phyloP scores from a whole-genome alignment of 2,888 invertebrate species.

The Bellardia pandia region DNA sequence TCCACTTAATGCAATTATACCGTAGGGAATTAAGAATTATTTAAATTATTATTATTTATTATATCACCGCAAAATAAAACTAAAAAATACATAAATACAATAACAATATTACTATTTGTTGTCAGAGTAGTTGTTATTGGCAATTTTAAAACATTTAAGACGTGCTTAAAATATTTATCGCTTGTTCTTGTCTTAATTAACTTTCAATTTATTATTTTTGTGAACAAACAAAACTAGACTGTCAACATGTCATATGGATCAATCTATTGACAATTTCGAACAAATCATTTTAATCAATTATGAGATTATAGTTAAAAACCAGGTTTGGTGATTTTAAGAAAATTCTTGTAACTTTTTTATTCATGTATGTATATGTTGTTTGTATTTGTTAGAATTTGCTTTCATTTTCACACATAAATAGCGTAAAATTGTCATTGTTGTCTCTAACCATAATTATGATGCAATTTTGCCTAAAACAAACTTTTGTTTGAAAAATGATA shows the following conservation, averaged over 20 bases:
- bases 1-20: not conserved
- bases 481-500: not conserved
- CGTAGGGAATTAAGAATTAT: not conserved
- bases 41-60: not conserved
- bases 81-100: not conserved
- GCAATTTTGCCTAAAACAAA: not conserved
- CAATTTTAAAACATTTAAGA: conserved; percentile 1
- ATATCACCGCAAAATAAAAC: not conserved
- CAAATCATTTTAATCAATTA: conserved; percentile 23
- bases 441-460: not conserved
- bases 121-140: conserved; percentile 31
- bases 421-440: not conserved
- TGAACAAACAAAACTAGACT: conserved; percentile 18
- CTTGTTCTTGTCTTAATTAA: conserved; percentile 7
- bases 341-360: not conserved
- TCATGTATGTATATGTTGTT: not conserved
- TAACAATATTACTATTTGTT: conserved; percentile 1
- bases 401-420: not conserved
- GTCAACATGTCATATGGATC: conserved; percentile 16
- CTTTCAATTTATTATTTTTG: conserved; percentile 18
- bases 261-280: conserved; percentile 4
- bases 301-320: not conserved
- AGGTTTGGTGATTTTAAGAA: not conserved
- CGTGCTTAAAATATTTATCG: conserved; percentile 43
- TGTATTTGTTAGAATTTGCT: not conserved